Base-by-base conservation (phyloP, 2,113 vertebrate species). In the Synodontis membranacea region DNA sequence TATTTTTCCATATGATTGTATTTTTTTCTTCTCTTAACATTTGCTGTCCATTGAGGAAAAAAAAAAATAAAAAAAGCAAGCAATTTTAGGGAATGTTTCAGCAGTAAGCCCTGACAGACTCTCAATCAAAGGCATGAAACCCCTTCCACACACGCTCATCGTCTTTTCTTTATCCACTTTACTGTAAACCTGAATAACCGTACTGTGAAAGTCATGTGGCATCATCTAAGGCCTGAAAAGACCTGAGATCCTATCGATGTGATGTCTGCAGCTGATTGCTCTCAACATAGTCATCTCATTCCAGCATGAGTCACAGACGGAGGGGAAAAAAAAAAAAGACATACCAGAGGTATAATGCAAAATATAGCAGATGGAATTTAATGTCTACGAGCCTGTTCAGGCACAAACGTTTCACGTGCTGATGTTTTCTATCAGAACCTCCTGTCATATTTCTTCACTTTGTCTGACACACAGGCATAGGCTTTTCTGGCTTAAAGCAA, bases 181-280 rank as follows among this genome's bases (percentile, higher is more conserved):
- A 48, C 23, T 66, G 44, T 19, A 48, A 66, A 46, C 44, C n/a
- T 48, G 44, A 66, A 68, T 66, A 42, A 46, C 50, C 23, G 15
- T n/a, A 48, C 23, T 31, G 56, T 79, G 56, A 56, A 66, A 23
- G 28, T 84, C 80, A 82, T 86, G n/a, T n/a, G n/a, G n/a, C 28
- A 85, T 56, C 50, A 86, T 34, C n/a, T n/a, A n/a, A 44, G 64
- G 78, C 34, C n/a, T 7, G 54, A 75, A 80, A 79, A 62, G 62
- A 86, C 39, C 60, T 82, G 25, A 86, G 85, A 89, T 88, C 50
- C 54, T 62, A 82, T 89, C 89, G 60, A 28, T 82, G 46, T 44
- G 87, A 91, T 88, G 91, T 89, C 89, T 91, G 87, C 39, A 21
- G 58, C 60, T 88, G 87, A 90, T 88, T 83, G 86, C 60, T n/a